phyloP scores from a whole-genome alignment of 1,140 invertebrate genomes.

The Drosophila leontia region DNA sequence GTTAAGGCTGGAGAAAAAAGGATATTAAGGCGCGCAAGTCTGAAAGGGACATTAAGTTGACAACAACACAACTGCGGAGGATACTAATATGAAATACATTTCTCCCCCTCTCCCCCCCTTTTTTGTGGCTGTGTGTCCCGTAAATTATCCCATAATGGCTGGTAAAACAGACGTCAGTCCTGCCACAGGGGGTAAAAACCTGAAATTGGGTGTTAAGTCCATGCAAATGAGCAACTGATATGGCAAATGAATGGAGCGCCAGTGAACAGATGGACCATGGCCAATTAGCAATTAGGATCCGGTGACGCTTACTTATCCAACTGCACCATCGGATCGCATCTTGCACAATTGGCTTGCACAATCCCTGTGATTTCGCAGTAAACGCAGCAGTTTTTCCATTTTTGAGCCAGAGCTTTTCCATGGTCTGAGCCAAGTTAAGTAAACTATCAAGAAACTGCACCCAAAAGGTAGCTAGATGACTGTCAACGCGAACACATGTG shows the following conservation, averaged over 20 bases:
- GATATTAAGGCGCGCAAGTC: constrained; percentile 64
- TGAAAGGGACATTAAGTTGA: constrained; percentile 79
- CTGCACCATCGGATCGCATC: neutral
- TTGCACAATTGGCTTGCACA: constrained; percentile 10
- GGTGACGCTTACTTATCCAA: neutral
- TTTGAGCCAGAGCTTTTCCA: constrained; percentile 18
- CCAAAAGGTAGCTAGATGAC: constrained; percentile 14
- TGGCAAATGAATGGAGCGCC: constrained; percentile 33
- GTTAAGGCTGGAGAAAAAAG: constrained; percentile 71
- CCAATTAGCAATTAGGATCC: constrained; percentile 48
- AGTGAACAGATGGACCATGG: constrained; percentile 20
- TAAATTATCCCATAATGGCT: constrained; percentile 75
- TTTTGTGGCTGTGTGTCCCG: constrained; percentile 35
- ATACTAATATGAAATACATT: constrained; percentile 75
- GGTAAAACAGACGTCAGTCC: constrained; percentile 35
- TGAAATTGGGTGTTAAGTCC: constrained; percentile 66
- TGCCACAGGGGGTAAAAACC: neutral
- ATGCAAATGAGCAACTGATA: constrained; percentile 69
- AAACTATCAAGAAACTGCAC: constrained; percentile 39
- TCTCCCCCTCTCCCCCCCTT: neutral
- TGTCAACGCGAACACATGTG: constrained; percentile 54
- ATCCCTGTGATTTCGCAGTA: constrained; percentile 25
- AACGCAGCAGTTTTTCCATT: constrained; percentile 26
- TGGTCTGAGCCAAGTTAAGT: constrained; percentile 47
- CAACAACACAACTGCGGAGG: constrained; percentile 57